Conservation (phyloP, 2,797 vertebrate genomes). For the Dicrostonyx torquatus region DNA sequence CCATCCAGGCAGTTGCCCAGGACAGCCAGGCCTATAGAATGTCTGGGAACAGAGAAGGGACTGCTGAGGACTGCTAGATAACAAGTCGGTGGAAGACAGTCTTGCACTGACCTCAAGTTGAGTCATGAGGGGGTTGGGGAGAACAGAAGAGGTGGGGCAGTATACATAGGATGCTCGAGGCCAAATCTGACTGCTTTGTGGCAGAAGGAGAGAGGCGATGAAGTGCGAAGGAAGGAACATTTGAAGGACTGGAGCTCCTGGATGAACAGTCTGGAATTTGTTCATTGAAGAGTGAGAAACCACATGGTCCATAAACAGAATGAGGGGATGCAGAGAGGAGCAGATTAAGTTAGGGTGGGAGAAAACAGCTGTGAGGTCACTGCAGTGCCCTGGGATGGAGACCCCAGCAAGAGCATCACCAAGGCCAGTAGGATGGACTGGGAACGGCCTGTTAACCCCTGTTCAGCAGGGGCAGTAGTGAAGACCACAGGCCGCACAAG, state of each 20-base stretch:
- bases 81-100: neutral
- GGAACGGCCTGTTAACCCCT: neutral
- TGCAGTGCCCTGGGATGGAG: neutral
- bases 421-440: neutral
- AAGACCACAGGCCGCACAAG: neutral
- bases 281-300: neutral
- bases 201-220: neutral
- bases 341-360: neutral
- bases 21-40: neutral
- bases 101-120: neutral
- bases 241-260: neutral
- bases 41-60: neutral
- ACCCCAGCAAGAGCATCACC: neutral
- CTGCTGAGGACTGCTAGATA: neutral
- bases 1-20: neutral
- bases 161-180: neutral
- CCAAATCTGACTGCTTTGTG: neutral
- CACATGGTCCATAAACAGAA: neutral
- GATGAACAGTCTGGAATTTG: neutral
- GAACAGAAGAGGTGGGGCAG: neutral
- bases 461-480: neutral
- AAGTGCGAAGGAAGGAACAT: no score
- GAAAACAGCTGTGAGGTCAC: neutral
- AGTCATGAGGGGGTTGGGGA: accelerated
- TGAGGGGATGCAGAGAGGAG: neutral